These are phyloP conservation scores for Mesembrinibis cayennensis DNA, from an alignment of 2,113 vertebrate genomes.

Conservation along the genomic window DNA sequence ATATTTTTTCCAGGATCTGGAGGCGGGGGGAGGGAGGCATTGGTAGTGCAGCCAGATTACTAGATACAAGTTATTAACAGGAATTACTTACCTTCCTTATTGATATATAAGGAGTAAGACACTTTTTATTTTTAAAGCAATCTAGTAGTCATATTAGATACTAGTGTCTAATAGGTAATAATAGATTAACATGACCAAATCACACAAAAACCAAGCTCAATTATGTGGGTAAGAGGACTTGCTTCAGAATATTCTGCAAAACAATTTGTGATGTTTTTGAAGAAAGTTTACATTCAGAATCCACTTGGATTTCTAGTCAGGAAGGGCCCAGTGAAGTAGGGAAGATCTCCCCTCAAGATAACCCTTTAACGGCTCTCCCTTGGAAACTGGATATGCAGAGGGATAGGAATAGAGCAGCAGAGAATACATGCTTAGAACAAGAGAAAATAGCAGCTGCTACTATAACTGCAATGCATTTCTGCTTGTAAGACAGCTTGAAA, in stretches of 20 bases:
- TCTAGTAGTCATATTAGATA: not conserved
- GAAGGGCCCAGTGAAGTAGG: not conserved
- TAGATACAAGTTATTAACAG: not conserved
- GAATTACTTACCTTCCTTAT: not conserved
- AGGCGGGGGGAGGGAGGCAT: not conserved
- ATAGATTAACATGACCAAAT: not conserved
- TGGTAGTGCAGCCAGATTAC: not conserved
- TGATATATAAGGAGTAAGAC: not conserved
- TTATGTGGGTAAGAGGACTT: not conserved
- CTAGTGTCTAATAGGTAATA: not conserved
- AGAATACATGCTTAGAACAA: not conserved
- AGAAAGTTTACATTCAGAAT: not conserved
- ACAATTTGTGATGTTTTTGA: not conserved
- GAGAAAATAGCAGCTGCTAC: constrained; percentile 30
- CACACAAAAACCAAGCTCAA: not conserved
- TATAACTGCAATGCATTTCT: not conserved
- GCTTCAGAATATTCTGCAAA: not conserved
- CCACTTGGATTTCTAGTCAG: not conserved
- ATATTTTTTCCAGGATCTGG: not conserved
- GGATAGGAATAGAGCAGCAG: not conserved
- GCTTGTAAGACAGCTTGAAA: not conserved
- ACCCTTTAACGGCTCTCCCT: not conserved
- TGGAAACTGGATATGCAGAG: constrained; percentile 15
- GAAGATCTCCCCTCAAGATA: not conserved
- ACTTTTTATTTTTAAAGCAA: not conserved